Percentiles rank a stretch among this genome's conserved stretches.
Conservation (phyloP, 2,888 invertebrate genomes). For the Atherix ibis region DNA sequence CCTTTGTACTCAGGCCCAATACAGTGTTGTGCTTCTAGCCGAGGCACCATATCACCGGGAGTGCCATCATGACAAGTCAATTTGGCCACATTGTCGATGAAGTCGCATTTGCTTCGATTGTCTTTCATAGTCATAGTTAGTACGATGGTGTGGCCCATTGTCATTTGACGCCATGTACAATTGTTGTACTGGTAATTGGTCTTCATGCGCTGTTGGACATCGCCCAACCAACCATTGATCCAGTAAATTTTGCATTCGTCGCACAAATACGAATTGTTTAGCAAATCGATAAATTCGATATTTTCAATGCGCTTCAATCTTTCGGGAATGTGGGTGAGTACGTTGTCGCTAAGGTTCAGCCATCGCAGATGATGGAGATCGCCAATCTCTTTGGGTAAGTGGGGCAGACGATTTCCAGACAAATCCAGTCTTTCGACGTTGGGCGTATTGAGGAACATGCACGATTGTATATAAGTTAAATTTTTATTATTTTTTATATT, state of each 20-base stretch:
- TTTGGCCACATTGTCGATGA: slow-evolving; percentile 34
- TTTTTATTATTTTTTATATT: slow-evolving; percentile 44
- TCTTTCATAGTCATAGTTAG: not conserved
- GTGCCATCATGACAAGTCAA: slow-evolving; percentile 50
- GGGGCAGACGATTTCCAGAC: slow-evolving; percentile 47
- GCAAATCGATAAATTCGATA: slow-evolving; percentile 48
- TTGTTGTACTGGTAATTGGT: slow-evolving; percentile 2
- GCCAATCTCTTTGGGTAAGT: slow-evolving; percentile 34
- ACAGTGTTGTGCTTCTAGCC: slow-evolving; percentile 56
- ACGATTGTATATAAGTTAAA: slow-evolving; percentile 45
- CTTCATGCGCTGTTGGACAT: slow-evolving; percentile 7
- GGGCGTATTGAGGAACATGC: slow-evolving; percentile 44
- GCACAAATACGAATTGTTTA: slow-evolving; percentile 68
- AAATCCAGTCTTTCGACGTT: slow-evolving; percentile 47
- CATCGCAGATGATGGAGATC: slow-evolving; percentile 35
- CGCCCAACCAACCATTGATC: slow-evolving; percentile 49
- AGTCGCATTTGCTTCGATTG: slow-evolving; percentile 14
- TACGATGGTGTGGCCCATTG: not conserved
- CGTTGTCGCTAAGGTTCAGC: slow-evolving; percentile 55
- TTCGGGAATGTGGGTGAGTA: slow-evolving; percentile 51
- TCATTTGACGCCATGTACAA: no score
- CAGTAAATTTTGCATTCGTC: slow-evolving; percentile 76
- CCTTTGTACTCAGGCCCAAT: slow-evolving; percentile 46
- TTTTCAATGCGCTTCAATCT: slow-evolving; percentile 47
- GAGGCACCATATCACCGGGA: slow-evolving; percentile 51